These are phyloP conservation scores for Trematomus loennbergii DNA, from an alignment of 2,113 vertebrate genomes.

Conservation along the genomic window DNA sequence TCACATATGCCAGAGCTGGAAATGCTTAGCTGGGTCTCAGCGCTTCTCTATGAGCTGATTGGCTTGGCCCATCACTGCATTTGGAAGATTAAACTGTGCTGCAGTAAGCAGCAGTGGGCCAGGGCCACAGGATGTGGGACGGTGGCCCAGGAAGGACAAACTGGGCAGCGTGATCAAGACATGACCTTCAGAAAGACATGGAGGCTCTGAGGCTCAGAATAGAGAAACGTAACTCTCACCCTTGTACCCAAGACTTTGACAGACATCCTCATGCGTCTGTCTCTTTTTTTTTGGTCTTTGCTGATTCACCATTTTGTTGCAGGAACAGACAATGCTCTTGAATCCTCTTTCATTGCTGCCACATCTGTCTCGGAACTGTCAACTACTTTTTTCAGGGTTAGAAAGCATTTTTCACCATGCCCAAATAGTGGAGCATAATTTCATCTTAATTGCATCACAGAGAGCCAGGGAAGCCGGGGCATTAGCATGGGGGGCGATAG, in stretches of 20 bases:
- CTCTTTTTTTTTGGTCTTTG: constrained; percentile 30
- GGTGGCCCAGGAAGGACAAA: constrained; percentile 70
- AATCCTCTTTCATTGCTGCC: constrained; percentile 60
- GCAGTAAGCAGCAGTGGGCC: constrained; percentile 67
- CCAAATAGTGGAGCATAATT: constrained; percentile 31
- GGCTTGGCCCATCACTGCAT: constrained; percentile 70
- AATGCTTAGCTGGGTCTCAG: constrained; percentile 57
- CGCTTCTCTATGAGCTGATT: constrained; percentile 59
- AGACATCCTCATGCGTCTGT: constrained; percentile 35
- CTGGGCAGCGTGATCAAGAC: constrained; percentile 51
- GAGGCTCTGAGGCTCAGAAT: constrained; percentile 63
- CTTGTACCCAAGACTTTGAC: constrained; percentile 48
- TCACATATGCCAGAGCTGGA: constrained; percentile 43
- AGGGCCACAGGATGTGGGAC: constrained; percentile 58
- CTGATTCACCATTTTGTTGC: constrained; percentile 57
- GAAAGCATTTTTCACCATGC: constrained; percentile 44
- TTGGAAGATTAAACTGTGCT: constrained; percentile 79
- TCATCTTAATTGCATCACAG: constrained; percentile 51
- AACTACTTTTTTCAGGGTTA: background rate
- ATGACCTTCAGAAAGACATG: constrained; percentile 80
- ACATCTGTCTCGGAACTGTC: constrained; percentile 26
- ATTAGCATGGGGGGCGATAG: constrained; percentile 60
- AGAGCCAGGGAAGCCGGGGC: constrained; percentile 14
- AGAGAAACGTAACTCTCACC: constrained; percentile 70
- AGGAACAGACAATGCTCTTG: constrained; percentile 43